Conservation (phyloP, 1,140 invertebrate species). For the Myzus persicae region DNA sequence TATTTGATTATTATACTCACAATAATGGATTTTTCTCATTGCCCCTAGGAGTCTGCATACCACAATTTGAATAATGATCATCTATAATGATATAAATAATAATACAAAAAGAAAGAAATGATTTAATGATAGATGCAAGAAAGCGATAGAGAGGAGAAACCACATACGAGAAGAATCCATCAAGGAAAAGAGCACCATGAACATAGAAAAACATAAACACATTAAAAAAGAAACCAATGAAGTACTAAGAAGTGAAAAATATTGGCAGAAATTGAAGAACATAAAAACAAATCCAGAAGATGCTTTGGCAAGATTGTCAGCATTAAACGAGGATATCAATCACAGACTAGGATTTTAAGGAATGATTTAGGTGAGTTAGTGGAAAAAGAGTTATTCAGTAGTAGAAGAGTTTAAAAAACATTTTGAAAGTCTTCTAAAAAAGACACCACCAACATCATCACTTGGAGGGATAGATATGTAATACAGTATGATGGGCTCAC, state of each 20-base stretch:
- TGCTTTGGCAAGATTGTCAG: neutral
- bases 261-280: constrained; percentile 21
- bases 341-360: constrained; percentile 16
- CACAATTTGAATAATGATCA: too few relatives aligned
- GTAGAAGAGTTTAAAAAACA: constrained; percentile 30
- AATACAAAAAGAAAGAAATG: neutral
- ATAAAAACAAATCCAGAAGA: constrained; percentile 22
- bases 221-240: constrained; percentile 31
- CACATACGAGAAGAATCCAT: neutral
- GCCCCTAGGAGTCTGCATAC: too few relatives aligned
- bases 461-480: neutral
- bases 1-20: too few relatives aligned
- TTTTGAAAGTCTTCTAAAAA: constrained; percentile 24
- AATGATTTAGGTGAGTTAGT: neutral
- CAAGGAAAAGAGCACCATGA: neutral
- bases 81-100: too few relatives aligned
- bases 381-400: neutral
- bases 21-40: too few relatives aligned
- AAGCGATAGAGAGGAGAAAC: neutral
- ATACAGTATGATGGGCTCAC: constrained; percentile 6
- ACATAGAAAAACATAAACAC: constrained; percentile 23
- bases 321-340: constrained; percentile 9
- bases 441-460: constrained; percentile 26
- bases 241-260: constrained; percentile 24
- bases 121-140: neutral